Evolutionary conservation across 2,797 vertebrate species (phyloP), one percentile per base, ranked within the genome.

Genomic region (Aeoliscus strigatus): DNA sequence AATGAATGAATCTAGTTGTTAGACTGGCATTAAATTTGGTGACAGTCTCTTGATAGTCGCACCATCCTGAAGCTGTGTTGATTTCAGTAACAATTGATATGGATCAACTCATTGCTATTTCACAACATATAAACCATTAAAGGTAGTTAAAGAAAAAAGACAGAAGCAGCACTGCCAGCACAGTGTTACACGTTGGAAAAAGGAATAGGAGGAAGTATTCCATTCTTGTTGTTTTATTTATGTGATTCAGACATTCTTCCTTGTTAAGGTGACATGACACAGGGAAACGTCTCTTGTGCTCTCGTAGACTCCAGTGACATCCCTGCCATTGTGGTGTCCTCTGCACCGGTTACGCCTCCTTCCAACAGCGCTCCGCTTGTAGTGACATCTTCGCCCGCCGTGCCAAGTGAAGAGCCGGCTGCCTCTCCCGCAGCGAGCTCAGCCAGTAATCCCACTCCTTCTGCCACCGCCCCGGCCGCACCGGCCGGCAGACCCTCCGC

Each of bases 281-380:
- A 28, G 12, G n/a, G 9, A 25, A 15, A 4, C 17, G 6, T 32
- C 26, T 9, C 15, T 11, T 33, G 8, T 34, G 15, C 11, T 21
- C 23, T 35, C 10, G 13, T 68, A 82, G 84, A 54, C 67, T 59
- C 73, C 24, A 9, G 58, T 40, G 59, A 50, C 33, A 66, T 86
- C 60, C 84, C 88, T 11, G 73, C 82, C 65, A 86, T 88, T 39
- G 50, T 80, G 39, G 83, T 88, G 21, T 86, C 83, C 11, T 47
- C 84, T 4, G 74, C 66, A 4, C 73, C 73, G 1, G 35, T 56
- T 1, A 62, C 75, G 0, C 83, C 83, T 14, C 68, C 80, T 7
- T 57, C 79, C 25, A 32, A 51, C 27, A 61, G 43, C 38, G 57
- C 68, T 0, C 60, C 74, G 2, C 43, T 50, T 6, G 38, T 63